phyloP scores from a whole-genome alignment of 2,113 vertebrate genomes.

The Cinclus mexicanus region DNA sequence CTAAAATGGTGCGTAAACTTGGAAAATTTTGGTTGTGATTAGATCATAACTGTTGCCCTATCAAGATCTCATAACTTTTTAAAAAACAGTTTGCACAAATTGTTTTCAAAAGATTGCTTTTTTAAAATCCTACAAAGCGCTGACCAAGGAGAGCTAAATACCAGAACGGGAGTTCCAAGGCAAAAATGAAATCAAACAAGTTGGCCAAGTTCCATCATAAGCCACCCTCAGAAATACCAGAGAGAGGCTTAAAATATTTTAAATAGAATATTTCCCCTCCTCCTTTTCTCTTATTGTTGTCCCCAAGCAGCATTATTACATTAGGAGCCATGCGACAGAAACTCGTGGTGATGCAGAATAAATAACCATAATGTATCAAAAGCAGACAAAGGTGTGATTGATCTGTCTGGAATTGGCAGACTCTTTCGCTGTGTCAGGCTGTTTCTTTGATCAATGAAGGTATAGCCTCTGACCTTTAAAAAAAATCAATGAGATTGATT shows the following conservation, averaged over 20 bases:
- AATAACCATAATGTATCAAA: slow-evolving; percentile 86
- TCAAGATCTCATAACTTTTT: slow-evolving; percentile 14
- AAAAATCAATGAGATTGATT: slow-evolving; percentile 89
- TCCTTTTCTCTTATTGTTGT: neutral
- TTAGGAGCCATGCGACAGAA: slow-evolving; percentile 73
- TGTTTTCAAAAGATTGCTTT: neutral
- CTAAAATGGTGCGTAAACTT: neutral
- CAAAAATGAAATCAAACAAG: slow-evolving; percentile 39
- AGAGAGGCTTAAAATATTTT: slow-evolving; percentile 24
- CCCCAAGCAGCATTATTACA: slow-evolving; percentile 24
- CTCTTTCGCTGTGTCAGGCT: slow-evolving; percentile 87
- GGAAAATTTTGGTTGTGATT: neutral
- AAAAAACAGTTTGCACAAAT: neutral
- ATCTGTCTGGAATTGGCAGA: slow-evolving; percentile 89
- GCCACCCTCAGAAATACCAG: slow-evolving; percentile 17
- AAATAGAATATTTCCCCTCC: slow-evolving; percentile 19
- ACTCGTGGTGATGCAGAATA: slow-evolving; percentile 79
- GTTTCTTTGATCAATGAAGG: slow-evolving; percentile 87
- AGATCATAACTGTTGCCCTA: slow-evolving; percentile 26
- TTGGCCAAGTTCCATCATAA: slow-evolving; percentile 44
- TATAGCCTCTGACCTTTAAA: slow-evolving; percentile 85
- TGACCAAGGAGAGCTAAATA: slow-evolving; percentile 39
- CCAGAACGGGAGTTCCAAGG: slow-evolving; percentile 17
- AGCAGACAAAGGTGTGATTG: slow-evolving; percentile 86
- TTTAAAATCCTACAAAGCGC: neutral